Evolutionary conservation across 2,888 invertebrate species (phyloP), one percentile per base, ranked within the genome.

Genomic region (Cryptops parisi): DNA sequence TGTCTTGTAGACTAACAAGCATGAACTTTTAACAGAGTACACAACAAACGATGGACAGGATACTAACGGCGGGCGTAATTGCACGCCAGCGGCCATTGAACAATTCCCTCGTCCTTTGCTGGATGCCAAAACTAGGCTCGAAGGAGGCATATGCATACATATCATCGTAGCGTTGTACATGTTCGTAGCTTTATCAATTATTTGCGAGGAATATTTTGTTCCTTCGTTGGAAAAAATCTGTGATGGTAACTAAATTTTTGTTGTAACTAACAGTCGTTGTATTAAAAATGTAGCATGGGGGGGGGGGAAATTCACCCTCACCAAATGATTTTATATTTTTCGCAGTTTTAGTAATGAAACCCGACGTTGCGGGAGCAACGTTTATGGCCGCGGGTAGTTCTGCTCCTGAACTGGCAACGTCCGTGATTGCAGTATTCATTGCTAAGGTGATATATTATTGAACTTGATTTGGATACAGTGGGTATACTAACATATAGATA

Each of bases 311-410:
- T n/a, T n/a, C n/a, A n/a, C n/a, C n/a, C n/a, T n/a, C n/a, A n/a
- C n/a, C n/a, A n/a, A n/a, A n/a, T n/a, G n/a, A n/a, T n/a, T n/a
- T n/a, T n/a, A n/a, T n/a, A n/a, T n/a, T n/a, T n/a, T n/a, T n/a
- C n/a, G n/a, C 27, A 38, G 23, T 50, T 21, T 2, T 39, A 56
- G 56, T 51, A 50, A 70, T 91, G 62, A 81, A 87, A 0, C 89
- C 90, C 3, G 96, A 97, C 69, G 94, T 97, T 38, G 96, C 96
- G 0, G 96, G 96, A 5, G 96, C 97, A 0, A 97, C 96, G 0
- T 96, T 97, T 70, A 97, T 97, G 96, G 97, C 97, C 1, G 90
- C 96, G 1, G 97, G 96, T 41, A 93, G 93, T 58, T 93, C 93
- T 0, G 96, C 96, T 0, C 97, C 97, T 0, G 97, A 97, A 69